Evolutionary conservation across 1,140 invertebrate species (phyloP).

Genomic region (Papilio helenus): DNA sequence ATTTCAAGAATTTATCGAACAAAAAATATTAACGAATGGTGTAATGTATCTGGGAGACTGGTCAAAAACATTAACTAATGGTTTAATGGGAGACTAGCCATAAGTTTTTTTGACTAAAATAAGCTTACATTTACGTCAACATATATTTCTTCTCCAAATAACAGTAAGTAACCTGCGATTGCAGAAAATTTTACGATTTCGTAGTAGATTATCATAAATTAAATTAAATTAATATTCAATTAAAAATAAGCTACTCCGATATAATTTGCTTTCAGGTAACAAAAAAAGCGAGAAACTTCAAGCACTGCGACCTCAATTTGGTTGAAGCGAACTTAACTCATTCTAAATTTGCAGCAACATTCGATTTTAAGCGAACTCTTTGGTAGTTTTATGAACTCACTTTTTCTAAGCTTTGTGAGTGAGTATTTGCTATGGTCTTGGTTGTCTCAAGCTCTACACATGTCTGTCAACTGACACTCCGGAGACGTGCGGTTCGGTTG

Average conservation of each 20-base stretch:
- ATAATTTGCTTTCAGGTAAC: neutral
- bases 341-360: neutral
- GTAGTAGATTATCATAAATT: neutral
- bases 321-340: neutral
- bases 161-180: neutral
- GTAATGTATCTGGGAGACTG: no score
- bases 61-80: no score
- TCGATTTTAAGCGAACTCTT: neutral
- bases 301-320: neutral
- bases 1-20: no score
- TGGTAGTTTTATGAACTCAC: neutral
- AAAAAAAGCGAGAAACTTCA: neutral
- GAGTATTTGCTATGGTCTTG: neutral
- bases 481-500: no score
- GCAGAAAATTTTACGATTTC: neutral
- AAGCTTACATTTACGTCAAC: neutral
- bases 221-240: neutral
- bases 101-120: neutral
- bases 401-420: neutral
- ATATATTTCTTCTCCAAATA: no score
- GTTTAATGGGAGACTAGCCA: no score
- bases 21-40: no score
- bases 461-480: no score
- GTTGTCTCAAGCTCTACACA: neutral
- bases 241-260: neutral